Conservation (phyloP, 2,888 invertebrate species). For the Cephus nigrinus region DNA sequence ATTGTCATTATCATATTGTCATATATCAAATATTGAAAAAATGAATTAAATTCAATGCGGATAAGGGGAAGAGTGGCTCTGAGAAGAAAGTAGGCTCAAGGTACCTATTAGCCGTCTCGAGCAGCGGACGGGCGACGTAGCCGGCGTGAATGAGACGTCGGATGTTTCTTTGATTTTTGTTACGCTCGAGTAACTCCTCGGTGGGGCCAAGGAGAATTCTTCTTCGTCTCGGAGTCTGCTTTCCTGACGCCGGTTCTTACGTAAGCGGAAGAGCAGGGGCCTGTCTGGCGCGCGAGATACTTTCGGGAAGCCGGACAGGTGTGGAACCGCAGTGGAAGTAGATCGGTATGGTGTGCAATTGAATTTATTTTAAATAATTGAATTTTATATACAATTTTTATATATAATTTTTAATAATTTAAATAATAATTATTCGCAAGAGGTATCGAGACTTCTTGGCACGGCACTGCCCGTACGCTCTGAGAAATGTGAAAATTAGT, state of each 20-base stretch:
- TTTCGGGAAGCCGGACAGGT: not conserved
- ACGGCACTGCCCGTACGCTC: too few relatives aligned
- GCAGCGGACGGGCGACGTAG: not conserved
- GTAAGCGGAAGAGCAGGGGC: not conserved
- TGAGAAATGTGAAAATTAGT: too few relatives aligned
- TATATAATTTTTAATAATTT: not conserved
- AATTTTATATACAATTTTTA: not conserved
- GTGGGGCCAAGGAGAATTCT: slow-evolving; percentile 17
- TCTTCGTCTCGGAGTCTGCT: slow-evolving; percentile 10
- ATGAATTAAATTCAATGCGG: not conserved
- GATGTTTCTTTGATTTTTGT: slow-evolving; percentile 30
- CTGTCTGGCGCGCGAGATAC: slow-evolving; percentile 6
- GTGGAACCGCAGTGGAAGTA: not conserved
- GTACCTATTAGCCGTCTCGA: not conserved
- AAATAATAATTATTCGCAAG: too few relatives aligned
- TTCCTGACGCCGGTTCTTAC: slow-evolving; percentile 4
- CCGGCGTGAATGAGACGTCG: slow-evolving; percentile 3
- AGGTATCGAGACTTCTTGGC: too few relatives aligned
- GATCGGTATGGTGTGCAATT: not conserved
- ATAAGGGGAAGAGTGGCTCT: not conserved
- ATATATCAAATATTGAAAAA: not conserved
- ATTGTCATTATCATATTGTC: not conserved
- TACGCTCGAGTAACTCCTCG: slow-evolving; percentile 34
- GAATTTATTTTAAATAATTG: not conserved
- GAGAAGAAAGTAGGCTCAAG: not conserved